Evolutionary conservation across 1,140 invertebrate genomes (phyloP), one percentile per base, ranked within the genome.

Genomic region (Argopecten irradians): DNA sequence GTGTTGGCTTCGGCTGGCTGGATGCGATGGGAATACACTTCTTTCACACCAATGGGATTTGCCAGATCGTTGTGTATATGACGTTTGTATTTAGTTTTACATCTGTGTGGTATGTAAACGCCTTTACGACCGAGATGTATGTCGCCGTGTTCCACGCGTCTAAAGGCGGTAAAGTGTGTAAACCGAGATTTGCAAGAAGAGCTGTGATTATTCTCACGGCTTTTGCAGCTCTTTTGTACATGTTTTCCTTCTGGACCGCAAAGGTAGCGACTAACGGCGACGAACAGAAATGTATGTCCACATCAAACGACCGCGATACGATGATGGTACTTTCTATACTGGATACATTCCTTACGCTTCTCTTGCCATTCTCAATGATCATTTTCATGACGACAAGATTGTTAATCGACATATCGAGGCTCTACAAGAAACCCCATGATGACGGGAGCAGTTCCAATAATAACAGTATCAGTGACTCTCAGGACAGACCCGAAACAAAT

Each of bases 321-420:
- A 96, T 96, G 95, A 94, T 95, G 85, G 95, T 96, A 34, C 94
- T 97, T 87, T 96, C 95, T 88, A 96, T 96, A n/a, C 90, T 96
- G 16, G 96, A 97, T 92, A 96, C 96, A 85, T 93, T 96, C 36
- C 94, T 96, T 0, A 97, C 96, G n/a, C 94, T 97, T 0, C 95
- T 97, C 33, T 93, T 95, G 1, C 96, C 96, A 0, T 93, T 96
- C 3, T 93, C 96, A 0, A 94, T 96, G 39, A 96, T 97, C 87
- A 95, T 96, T 55, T 94, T 96, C 86, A 96, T 97, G 96, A 97
- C 97, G 90, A 95, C 95, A 0, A 96, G 96, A 95, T 96, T 97
- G 84, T 96, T 95, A 16, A 83, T 93, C 19, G 89, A 91, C 46
- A 92, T 94, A 35, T 88, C 91, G 13, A 88, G 86, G 34, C 89